Evolutionary conservation across 2,113 vertebrate species (phyloP), one percentile per base, ranked within the genome.

Genomic region (Synodontis membranacea): DNA sequence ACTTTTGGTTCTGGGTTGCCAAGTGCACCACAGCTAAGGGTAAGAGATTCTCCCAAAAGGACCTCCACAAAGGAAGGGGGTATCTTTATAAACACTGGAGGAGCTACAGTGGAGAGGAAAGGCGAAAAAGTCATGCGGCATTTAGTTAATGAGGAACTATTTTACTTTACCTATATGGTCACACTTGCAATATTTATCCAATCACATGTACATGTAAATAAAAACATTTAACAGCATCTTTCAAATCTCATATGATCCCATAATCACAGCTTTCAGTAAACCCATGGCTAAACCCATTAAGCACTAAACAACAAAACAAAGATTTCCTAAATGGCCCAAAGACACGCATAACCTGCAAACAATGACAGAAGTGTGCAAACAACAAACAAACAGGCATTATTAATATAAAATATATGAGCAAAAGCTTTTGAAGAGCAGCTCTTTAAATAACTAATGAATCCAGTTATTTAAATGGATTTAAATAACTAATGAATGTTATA

Each of bases 1-100:
- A 99, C 93, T 1, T 92, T 92, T 0, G 98, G 98, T 52, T 95
- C 96, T 28, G 98, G 98, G 91, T 96, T 98, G 89, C 98, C 98
- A 0, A 90, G 92, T 62, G 97, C 97, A 4, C 93, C 94, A 84
- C 98, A 99, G 87, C 93, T 96, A 52, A 99, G 95, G 34, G 94
- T 95, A 89, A 98, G 88, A 0, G 96, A 80, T 42, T 97, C 96
- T 74, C 88, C 95, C 31, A 97, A 95, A 88, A 94, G 92, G 83
- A 96, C 96, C 90, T 99, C 98, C 75, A 99, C 91, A 0, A 96
- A 95, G 0, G 93, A 92, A 0, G 98, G 97, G 0, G 98, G 97
- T 0, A 93, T 97, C 92, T 96, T 96, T 90, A 96, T 93, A 86
- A 99, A 97, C 44, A 95, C 92, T 31, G 98, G 98, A 39, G 98